Evolutionary conservation across 92 coral and sea anemone species (phyloP).

Genomic region (Heliopora coerulea): DNA sequence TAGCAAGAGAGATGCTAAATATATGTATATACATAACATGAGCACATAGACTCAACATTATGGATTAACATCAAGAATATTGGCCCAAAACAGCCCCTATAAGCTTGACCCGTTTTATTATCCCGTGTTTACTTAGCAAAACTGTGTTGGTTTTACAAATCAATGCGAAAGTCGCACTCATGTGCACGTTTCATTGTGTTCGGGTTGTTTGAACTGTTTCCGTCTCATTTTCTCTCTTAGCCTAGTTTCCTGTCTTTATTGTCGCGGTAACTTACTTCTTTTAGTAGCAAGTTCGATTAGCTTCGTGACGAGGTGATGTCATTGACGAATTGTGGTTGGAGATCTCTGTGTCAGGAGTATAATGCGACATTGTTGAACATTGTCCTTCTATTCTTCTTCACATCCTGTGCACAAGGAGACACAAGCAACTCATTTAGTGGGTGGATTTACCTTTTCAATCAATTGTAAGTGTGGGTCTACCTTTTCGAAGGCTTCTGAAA

Average conservation of each 20-base stretch:
- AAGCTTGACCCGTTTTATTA: conserved; percentile 4
- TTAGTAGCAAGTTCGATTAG: conserved; percentile 18
- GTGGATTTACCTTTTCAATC: conserved; percentile 3
- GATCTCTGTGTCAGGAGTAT: conserved; percentile 24
- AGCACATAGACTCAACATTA: too few species aligned
- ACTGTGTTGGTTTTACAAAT: conserved; percentile 37
- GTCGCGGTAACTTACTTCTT: conserved; percentile 28
- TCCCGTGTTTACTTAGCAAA: conserved; percentile 27
- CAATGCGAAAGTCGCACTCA: conserved; percentile 13
- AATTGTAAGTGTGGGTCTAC: background rate
- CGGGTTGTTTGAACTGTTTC: conserved; percentile 21
- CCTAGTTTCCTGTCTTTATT: conserved; percentile 27
- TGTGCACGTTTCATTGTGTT: conserved; percentile 13
- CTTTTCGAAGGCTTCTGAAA: background rate
- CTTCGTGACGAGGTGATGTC: conserved; percentile 16
- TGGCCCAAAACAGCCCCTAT: background rate
- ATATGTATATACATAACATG: too few species aligned
- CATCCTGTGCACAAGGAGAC: conserved; percentile 21
- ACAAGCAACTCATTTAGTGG: conserved; percentile 8
- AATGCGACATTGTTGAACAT: conserved; percentile 19
- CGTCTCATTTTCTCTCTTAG: conserved; percentile 21
- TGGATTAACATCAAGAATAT: background rate
- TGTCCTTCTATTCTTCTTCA: conserved; percentile 11
- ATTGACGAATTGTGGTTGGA: conserved; percentile 16
- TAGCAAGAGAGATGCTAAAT: too few species aligned